phyloP scores from a whole-genome alignment of 1,140 invertebrate genomes.

The Bombus balteatus region DNA sequence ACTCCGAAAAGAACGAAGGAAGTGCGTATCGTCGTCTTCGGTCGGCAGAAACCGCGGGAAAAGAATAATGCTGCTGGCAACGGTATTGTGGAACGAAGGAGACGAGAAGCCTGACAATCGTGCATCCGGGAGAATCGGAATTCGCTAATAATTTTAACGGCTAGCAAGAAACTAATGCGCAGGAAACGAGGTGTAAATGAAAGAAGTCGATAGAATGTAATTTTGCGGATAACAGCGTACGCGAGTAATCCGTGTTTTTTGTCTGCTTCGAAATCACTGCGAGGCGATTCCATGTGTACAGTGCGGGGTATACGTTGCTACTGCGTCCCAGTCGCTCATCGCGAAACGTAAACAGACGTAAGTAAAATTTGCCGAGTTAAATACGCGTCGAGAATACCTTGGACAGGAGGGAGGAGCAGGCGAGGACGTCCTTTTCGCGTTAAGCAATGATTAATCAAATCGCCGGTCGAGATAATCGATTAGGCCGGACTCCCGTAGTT shows the following conservation, averaged over 20 bases:
- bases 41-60: no score
- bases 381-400: no score
- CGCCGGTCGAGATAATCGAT: background rate
- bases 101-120: background rate
- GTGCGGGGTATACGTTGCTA: no score
- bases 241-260: background rate
- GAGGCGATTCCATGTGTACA: background rate
- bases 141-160: slow-evolving; percentile 22
- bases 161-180: slow-evolving; percentile 7
- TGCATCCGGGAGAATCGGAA: background rate
- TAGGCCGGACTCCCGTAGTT: background rate
- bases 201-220: slow-evolving; percentile 31
- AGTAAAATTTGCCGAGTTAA: no score
- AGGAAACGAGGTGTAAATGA: slow-evolving; percentile 39
- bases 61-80: background rate
- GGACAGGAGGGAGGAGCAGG: background rate
- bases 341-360: background rate
- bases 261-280: background rate
- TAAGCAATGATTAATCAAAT: background rate
- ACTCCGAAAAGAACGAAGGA: background rate
- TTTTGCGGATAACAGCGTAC: slow-evolving; percentile 18
- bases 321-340: no score
- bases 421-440: background rate
- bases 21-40: no score
- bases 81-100: no score